These are phyloP conservation scores for Sesamia nonagrioides DNA, from an alignment of 1,140 invertebrate species.

Conservation along the genomic window DNA sequence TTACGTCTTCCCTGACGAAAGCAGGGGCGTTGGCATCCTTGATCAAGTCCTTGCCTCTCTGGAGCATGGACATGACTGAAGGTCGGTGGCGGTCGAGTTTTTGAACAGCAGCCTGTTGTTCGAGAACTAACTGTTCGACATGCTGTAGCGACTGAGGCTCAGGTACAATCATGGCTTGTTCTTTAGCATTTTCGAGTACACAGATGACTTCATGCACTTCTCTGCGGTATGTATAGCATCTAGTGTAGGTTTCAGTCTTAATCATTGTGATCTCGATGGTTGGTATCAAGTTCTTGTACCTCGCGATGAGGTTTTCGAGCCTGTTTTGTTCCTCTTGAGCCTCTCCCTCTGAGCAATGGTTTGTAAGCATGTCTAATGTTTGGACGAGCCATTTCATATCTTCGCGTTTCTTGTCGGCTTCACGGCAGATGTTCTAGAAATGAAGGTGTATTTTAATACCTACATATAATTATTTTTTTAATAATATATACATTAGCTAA, in stretches of 20 bases:
- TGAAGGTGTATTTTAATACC: constrained; percentile 16
- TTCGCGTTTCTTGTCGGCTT: constrained; percentile 96
- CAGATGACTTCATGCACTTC: constrained; percentile 95
- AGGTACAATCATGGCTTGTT: constrained; percentile 90
- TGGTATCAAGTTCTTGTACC: constrained; percentile 97
- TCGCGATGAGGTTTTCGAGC: constrained; percentile 93
- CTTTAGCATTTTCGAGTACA: constrained; percentile 91
- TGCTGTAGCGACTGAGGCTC: constrained; percentile 92
- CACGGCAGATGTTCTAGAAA: constrained; percentile 93
- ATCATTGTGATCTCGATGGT: constrained; percentile 97
- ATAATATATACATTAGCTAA: neutral
- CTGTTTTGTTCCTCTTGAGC: constrained; percentile 92
- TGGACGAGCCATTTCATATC: constrained; percentile 98
- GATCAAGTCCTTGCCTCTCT: constrained; percentile 95
- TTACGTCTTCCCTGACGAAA: constrained; percentile 95
- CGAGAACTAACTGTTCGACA: constrained; percentile 91
- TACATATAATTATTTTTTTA: neutral
- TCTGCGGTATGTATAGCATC: constrained; percentile 96
- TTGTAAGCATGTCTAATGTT: constrained; percentile 94
- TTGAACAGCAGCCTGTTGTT: constrained; percentile 93
- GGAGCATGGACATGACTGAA: constrained; percentile 96
- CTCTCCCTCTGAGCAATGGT: constrained; percentile 94
- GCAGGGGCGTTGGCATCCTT: constrained; percentile 95
- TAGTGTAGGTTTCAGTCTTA: constrained; percentile 96
- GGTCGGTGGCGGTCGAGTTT: constrained; percentile 95